phyloP scores from a whole-genome alignment of 2,797 vertebrate genomes.

The Gallinago nigripennis region DNA sequence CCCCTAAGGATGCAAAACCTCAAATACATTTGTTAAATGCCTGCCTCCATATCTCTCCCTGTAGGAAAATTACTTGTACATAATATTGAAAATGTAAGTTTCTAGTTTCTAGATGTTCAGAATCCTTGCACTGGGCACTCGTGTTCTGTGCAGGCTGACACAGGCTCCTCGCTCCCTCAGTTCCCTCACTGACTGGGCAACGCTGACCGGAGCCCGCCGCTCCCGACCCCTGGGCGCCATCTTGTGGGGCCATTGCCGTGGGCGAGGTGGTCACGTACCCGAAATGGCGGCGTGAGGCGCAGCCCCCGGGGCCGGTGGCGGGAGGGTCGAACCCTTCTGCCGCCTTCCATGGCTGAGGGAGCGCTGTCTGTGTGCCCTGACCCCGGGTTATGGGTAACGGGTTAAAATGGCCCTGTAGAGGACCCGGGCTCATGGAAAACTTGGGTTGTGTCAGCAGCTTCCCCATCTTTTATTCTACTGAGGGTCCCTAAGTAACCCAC shows the following conservation, averaged over 20 bases:
- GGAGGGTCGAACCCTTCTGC: not conserved
- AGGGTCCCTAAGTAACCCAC: too few relatives aligned
- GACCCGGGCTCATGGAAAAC: too few relatives aligned
- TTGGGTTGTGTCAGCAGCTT: not conserved
- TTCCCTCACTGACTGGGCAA: not conserved
- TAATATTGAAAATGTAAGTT: not conserved
- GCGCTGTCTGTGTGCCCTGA: rapidly evolving
- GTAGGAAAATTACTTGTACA: not conserved
- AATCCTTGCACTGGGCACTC: not conserved
- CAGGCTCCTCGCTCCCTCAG: rapidly evolving
- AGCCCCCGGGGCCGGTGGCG: too few relatives aligned
- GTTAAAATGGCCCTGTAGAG: too few relatives aligned
- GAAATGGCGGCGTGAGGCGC: not conserved
- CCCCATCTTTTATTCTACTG: rapidly evolving
- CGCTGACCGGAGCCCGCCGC: rapidly evolving
- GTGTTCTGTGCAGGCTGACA: rapidly evolving
- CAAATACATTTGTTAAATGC: not conserved
- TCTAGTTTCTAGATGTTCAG: not conserved
- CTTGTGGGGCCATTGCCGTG: not conserved
- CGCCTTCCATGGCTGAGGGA: not conserved
- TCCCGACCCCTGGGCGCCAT: rapidly evolving
- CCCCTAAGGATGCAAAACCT: not conserved
- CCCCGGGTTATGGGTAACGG: rapidly evolving
- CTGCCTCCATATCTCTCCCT: not conserved
- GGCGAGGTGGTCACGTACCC: rapidly evolving